Conservation (phyloP, 2,797 vertebrate species). For the Coregonus suidteri region DNA sequence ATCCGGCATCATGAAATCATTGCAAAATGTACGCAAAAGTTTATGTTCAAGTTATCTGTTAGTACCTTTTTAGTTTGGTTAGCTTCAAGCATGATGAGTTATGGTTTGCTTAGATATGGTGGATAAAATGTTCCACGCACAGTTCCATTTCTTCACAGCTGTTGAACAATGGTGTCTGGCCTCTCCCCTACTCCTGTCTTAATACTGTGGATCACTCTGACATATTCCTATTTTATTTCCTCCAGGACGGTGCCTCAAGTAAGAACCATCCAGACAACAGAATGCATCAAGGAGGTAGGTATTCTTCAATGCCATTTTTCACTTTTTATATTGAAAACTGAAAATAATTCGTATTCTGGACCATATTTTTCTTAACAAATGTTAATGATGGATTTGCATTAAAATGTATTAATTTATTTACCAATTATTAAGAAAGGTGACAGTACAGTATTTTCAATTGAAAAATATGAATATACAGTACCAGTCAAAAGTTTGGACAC, state of each 20-base stretch:
- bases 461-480: too few species aligned
- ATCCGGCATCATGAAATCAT: neutral
- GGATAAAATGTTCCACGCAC: neutral
- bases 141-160: neutral
- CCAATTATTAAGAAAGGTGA: neutral
- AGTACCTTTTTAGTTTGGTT: neutral
- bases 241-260: constrained; percentile 84
- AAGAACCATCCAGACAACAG: constrained; percentile 76
- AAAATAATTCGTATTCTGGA: neutral
- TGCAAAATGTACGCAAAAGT: neutral
- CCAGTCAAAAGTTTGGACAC: too few species aligned
- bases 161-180: neutral
- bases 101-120: neutral
- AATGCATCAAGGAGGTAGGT: constrained; percentile 77
- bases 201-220: constrained; percentile 18
- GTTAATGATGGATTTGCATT: neutral
- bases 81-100: neutral
- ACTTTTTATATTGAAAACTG: neutral
- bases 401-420: neutral
- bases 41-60: neutral
- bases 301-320: constrained; percentile 7
- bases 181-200: neutral
- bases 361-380: neutral
- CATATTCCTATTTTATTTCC: neutral
- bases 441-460: neutral